A percentile compares a stretch with the other conserved stretches of the same genome.
These are phyloP conservation scores for Percina caprodes DNA, from an alignment of 2,113 vertebrate genomes.

Conservation along the genomic window DNA sequence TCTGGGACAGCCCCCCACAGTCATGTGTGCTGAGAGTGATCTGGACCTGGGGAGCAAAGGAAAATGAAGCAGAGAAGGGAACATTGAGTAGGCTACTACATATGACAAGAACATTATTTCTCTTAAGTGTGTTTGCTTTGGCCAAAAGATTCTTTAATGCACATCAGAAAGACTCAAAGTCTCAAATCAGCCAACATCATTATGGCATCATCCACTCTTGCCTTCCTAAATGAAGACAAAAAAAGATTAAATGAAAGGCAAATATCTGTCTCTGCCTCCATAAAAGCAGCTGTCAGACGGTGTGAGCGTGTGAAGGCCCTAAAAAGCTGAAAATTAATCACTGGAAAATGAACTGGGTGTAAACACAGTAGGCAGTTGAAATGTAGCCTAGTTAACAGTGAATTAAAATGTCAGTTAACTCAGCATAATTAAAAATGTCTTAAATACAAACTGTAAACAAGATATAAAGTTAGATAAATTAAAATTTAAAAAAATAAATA, in stretches of 20 bases:
- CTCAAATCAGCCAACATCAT: not conserved
- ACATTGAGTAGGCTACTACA: not conserved
- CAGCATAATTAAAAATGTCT: no score
- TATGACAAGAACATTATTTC: not conserved
- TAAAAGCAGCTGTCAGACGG: not conserved
- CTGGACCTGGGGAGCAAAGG: conserved; percentile 87
- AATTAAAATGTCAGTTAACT: not conserved
- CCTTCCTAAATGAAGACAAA: not conserved
- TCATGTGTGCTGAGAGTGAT: conserved; percentile 96
- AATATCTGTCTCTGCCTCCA: not conserved
- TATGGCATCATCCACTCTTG: not conserved
- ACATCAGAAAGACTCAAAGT: not conserved
- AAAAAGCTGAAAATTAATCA: not conserved
- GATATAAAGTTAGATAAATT: not conserved
- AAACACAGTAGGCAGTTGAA: not conserved
- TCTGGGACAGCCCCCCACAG: conserved; percentile 91
- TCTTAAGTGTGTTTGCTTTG: not conserved
- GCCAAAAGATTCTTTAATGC: not conserved
- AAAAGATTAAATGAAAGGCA: not conserved
- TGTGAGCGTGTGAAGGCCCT: not conserved
- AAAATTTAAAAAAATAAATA: no score
- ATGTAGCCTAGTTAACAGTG: not conserved
- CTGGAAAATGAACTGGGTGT: not conserved
- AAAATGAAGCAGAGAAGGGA: not conserved
- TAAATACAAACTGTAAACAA: no score